Percentiles rank a stretch among this genome's conserved stretches.
Evolutionary conservation across 2,797 vertebrate genomes (phyloP).

Genomic region (Lacerta viridis): DNA sequence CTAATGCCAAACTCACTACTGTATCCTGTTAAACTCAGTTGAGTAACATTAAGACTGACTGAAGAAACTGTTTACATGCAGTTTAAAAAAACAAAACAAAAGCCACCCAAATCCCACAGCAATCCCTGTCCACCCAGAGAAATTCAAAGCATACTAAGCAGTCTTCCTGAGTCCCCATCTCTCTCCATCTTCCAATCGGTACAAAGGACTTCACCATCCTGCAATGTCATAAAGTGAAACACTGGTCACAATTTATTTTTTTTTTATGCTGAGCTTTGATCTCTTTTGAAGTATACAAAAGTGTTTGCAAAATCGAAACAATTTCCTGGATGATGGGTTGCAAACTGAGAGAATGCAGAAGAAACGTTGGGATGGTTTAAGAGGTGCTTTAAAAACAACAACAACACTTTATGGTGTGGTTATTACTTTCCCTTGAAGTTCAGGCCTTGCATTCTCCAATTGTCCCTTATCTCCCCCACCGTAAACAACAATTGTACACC

Average conservation of each 20-base stretch:
- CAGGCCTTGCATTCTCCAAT: background rate
- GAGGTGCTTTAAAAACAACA: too few relatives aligned
- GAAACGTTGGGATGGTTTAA: background rate
- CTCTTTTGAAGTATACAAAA: constrained; percentile 28
- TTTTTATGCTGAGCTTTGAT: background rate
- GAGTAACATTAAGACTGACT: background rate
- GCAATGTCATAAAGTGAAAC: constrained; percentile 59
- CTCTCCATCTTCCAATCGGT: constrained; percentile 90
- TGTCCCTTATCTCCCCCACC: background rate
- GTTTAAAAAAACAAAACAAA: background rate
- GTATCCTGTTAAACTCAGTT: background rate
- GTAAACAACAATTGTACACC: background rate
- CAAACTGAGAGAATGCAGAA: background rate
- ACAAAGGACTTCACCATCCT: constrained; percentile 94
- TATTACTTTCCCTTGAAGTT: too few relatives aligned
- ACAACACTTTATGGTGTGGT: too few relatives aligned
- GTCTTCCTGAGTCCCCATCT: constrained; percentile 81
- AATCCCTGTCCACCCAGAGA: background rate
- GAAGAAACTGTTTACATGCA: background rate
- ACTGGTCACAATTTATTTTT: background rate
- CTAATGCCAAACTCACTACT: background rate
- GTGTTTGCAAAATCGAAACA: constrained; percentile 26
- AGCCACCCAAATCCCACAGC: background rate
- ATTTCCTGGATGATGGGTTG: constrained; percentile 3
- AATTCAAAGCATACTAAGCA: constrained; percentile 82